These are phyloP conservation scores for Aphelenchoides bicaudatus DNA, from an alignment of 2,888 invertebrate species.

Conservation along the genomic window DNA sequence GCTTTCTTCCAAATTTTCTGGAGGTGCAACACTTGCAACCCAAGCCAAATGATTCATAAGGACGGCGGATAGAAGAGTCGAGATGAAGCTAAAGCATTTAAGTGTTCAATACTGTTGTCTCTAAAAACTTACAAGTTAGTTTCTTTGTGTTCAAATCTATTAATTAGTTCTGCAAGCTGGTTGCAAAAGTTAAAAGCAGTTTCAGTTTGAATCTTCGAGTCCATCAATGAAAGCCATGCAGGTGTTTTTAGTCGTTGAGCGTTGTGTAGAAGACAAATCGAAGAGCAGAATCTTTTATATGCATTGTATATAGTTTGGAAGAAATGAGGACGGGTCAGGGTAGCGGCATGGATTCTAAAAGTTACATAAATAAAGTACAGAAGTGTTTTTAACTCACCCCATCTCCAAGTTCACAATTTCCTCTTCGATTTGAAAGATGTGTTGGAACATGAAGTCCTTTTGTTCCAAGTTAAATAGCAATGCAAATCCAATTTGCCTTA, in stretches of 20 bases:
- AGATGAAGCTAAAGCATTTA: slow-evolving; percentile 44
- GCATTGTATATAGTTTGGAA: slow-evolving; percentile 41
- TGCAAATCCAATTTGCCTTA: slow-evolving; percentile 34
- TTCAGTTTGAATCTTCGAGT: slow-evolving; percentile 29
- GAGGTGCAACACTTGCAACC: slow-evolving; percentile 56
- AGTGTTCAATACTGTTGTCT: not conserved
- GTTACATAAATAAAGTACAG: no score
- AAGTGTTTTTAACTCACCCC: no score
- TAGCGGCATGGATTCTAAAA: slow-evolving; percentile 36
- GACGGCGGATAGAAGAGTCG: slow-evolving; percentile 50
- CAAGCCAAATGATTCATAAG: slow-evolving; percentile 56
- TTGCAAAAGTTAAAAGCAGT: slow-evolving; percentile 43
- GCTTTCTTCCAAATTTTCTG: slow-evolving; percentile 27
- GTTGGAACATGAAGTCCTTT: slow-evolving; percentile 38
- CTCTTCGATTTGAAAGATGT: slow-evolving; percentile 51
- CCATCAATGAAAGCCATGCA: slow-evolving; percentile 47
- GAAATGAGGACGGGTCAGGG: slow-evolving; percentile 38
- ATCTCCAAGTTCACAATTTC: slow-evolving; percentile 44
- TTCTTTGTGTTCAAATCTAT: slow-evolving; percentile 43
- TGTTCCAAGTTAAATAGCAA: slow-evolving; percentile 26
- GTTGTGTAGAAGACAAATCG: slow-evolving; percentile 48
- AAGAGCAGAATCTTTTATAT: slow-evolving; percentile 39
- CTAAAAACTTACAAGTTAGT: slow-evolving; percentile 44
- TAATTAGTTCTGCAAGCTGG: slow-evolving; percentile 40
- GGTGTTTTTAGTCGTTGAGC: slow-evolving; percentile 44